These are phyloP conservation scores for Crax fasciolata DNA, from an alignment of 2,797 vertebrate species.

Conservation along the genomic window DNA sequence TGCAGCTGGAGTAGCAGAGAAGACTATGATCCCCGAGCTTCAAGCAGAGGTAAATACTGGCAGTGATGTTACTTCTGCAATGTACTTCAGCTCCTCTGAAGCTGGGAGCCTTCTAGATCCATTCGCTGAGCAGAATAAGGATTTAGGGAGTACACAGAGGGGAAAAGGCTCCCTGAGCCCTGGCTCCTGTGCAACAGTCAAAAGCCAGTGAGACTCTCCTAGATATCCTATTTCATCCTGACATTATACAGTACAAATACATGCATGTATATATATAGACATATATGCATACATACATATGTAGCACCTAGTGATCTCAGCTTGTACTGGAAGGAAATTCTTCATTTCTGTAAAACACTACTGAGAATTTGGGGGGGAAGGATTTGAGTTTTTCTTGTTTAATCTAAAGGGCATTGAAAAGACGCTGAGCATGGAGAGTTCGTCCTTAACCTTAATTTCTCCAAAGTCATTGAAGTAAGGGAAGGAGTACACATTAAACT, in stretches of 20 bases:
- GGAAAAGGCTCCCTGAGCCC: not conserved
- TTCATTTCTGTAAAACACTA: not conserved
- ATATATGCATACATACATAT: not conserved
- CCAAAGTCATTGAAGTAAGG: not conserved
- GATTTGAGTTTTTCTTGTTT: not conserved
- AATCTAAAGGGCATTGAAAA: not conserved
- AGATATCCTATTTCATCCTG: not conserved
- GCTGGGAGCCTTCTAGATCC: not conserved
- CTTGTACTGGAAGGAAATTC: not conserved
- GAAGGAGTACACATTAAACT: slow-evolving; percentile 1
- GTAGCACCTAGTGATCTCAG: not conserved
- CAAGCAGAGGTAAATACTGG: not conserved
- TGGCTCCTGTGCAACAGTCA: not conserved
- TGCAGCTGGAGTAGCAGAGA: not conserved
- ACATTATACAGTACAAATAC: not conserved
- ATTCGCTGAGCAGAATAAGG: not conserved
- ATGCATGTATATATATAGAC: too few species aligned
- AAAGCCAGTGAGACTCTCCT: not conserved
- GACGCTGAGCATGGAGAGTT: not conserved
- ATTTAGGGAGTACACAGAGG: not conserved
- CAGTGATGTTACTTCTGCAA: not conserved
- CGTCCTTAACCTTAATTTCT: not conserved
- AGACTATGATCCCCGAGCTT: not conserved
- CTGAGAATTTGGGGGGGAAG: not conserved
- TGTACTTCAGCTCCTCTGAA: not conserved